A percentile compares a stretch with the other conserved stretches of the same genome.
phyloP scores from a whole-genome alignment of 2,888 invertebrate genomes.

The Limulus polyphemus region DNA sequence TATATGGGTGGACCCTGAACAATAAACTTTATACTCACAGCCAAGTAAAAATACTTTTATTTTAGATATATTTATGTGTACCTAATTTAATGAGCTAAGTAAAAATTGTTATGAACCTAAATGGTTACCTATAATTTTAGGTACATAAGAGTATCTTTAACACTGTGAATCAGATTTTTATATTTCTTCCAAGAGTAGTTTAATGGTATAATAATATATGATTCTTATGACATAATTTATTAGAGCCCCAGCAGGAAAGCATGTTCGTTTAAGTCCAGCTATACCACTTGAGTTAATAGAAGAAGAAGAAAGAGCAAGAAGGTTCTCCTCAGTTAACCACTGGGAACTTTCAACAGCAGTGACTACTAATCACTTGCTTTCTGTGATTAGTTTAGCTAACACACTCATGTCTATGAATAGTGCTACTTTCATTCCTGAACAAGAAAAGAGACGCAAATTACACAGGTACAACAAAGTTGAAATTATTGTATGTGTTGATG shows the following conservation, averaged over 20 bases:
- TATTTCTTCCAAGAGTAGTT: too few species aligned
- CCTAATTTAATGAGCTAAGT: too few species aligned
- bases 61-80: too few species aligned
- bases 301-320: constrained; percentile 61
- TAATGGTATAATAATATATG: not conserved
- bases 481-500: too few species aligned
- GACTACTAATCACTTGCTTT: constrained; percentile 88
- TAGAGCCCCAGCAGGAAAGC: constrained; percentile 13
- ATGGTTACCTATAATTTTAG: too few species aligned
- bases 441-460: constrained; percentile 27
- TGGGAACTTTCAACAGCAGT: constrained; percentile 93
- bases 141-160: too few species aligned
- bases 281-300: constrained; percentile 48
- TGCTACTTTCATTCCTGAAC: constrained; percentile 67
- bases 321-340: constrained; percentile 74
- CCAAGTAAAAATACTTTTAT: too few species aligned
- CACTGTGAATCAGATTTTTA: too few species aligned
- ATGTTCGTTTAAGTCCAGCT: constrained; percentile 28
- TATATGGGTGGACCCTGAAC: too few species aligned
- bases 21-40: too few species aligned
- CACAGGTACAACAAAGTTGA: constrained; percentile 19
- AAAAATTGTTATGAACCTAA: too few species aligned
- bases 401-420: constrained; percentile 92
- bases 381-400: constrained; percentile 87
- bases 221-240: too few species aligned